These are phyloP conservation scores for Sminthurides bifidus DNA, from an alignment of 1,140 invertebrate genomes.

Conservation along the genomic window DNA sequence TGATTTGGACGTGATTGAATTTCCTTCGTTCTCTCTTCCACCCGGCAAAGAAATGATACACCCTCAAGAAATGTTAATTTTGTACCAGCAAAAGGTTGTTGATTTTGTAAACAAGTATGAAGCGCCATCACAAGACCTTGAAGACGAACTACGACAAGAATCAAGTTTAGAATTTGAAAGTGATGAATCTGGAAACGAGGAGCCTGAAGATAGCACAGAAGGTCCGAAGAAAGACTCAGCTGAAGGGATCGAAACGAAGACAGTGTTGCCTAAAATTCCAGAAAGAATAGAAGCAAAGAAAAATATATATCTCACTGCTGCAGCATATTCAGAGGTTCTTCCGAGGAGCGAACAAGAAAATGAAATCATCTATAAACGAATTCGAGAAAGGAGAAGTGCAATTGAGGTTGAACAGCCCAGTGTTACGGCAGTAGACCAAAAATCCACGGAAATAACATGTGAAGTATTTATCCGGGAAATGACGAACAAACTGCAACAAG, in stretches of 20 bases:
- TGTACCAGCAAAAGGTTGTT: neutral
- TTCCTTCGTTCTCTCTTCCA: slow-evolving; percentile 75
- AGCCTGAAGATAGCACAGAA: neutral
- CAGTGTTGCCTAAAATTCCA: too few relatives aligned
- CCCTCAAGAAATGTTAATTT: slow-evolving; percentile 26
- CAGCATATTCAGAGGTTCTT: neutral
- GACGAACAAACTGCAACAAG: neutral
- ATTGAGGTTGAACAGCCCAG: neutral
- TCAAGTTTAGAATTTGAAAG: slow-evolving; percentile 9
- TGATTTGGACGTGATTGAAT: slow-evolving; percentile 52
- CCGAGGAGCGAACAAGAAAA: neutral
- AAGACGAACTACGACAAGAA: slow-evolving; percentile 23
- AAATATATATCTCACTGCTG: too few relatives aligned
- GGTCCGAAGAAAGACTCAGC: neutral
- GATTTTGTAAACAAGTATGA: slow-evolving; percentile 5
- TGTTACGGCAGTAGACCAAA: too few relatives aligned
- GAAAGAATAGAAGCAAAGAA: too few relatives aligned
- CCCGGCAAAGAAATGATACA: slow-evolving; percentile 41
- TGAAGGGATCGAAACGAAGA: too few relatives aligned
- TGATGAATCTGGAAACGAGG: neutral
- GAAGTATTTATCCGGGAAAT: neutral
- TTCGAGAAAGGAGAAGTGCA: neutral
- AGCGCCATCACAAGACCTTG: slow-evolving; percentile 6
- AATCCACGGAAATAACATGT: too few relatives aligned
- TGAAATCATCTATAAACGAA: neutral